Conservation (phyloP, 2,113 vertebrate species). For the Mesocricetus auratus region DNA sequence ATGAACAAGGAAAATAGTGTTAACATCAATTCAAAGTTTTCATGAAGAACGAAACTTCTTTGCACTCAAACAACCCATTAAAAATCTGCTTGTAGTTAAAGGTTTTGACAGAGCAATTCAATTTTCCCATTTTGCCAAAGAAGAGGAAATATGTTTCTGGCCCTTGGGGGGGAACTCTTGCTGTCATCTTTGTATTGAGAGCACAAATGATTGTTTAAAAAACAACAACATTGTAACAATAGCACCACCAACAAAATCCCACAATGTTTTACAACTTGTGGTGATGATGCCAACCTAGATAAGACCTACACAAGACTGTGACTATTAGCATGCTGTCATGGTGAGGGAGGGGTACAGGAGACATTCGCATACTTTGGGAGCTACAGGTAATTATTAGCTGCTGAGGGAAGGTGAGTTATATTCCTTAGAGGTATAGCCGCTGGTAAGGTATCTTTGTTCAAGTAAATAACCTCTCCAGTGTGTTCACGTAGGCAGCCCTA, state of each 20-base stretch:
- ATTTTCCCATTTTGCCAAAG: neutral
- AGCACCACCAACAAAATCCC: neutral
- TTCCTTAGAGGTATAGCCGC: too few relatives aligned
- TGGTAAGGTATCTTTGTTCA: neutral
- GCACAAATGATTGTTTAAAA: neutral
- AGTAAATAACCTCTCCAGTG: neutral
- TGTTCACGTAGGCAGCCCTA: too few relatives aligned
- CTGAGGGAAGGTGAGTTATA: too few relatives aligned
- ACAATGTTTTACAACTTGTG: neutral
- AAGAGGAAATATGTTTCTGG: neutral
- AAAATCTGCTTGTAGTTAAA: neutral
- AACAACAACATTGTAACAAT: neutral
- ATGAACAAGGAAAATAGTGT: neutral
- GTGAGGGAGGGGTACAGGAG: neutral
- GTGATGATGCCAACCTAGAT: too few relatives aligned
- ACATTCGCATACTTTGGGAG: too few relatives aligned
- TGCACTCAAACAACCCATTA: neutral
- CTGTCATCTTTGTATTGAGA: neutral
- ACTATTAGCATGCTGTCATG: neutral
- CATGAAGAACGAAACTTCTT: neutral
- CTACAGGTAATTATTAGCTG: neutral
- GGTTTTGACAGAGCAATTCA: neutral
- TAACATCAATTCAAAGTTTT: constrained; percentile 30
- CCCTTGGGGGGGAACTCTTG: neutral
- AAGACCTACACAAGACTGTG: neutral